Evolutionary conservation across 2,797 vertebrate genomes (phyloP).

Genomic region (Eleutherodactylus coqui): DNA sequence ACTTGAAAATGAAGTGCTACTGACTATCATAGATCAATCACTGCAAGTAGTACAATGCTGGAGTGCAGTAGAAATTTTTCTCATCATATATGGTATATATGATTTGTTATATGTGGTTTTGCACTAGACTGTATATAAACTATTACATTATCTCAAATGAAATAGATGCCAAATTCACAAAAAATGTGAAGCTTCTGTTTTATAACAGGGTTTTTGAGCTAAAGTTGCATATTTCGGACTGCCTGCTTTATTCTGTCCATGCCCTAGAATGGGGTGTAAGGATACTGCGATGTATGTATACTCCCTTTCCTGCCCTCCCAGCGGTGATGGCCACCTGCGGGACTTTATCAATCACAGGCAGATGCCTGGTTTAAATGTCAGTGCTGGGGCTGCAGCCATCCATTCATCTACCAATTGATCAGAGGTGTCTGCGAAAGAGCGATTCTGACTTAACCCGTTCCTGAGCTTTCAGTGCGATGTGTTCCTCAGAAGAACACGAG

Average conservation of each 20-base stretch:
- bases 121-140: too few species aligned
- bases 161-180: neutral
- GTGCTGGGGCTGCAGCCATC: conserved; percentile 59
- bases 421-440: conserved; percentile 57
- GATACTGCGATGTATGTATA: conserved; percentile 13
- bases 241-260: neutral
- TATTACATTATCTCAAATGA: too few species aligned
- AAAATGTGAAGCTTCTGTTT: neutral
- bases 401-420: conserved; percentile 62
- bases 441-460: conserved; percentile 43
- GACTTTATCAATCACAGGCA: conserved; percentile 64
- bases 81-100: too few species aligned
- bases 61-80: too few species aligned
- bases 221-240: neutral
- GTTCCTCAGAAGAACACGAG: neutral
- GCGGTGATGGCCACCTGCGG: conserved; percentile 55
- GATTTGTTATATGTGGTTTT: too few species aligned
- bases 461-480: neutral
- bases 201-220: too few species aligned
- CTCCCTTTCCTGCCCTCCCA: conserved; percentile 38
- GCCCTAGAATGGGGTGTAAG: neutral
- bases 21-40: too few species aligned
- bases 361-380: conserved; percentile 63
- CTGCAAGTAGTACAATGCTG: too few species aligned
- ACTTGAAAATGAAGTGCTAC: too few species aligned